These are phyloP conservation scores for Callocephalon fimbriatum DNA, from an alignment of 2,113 vertebrate genomes.

Conservation along the genomic window DNA sequence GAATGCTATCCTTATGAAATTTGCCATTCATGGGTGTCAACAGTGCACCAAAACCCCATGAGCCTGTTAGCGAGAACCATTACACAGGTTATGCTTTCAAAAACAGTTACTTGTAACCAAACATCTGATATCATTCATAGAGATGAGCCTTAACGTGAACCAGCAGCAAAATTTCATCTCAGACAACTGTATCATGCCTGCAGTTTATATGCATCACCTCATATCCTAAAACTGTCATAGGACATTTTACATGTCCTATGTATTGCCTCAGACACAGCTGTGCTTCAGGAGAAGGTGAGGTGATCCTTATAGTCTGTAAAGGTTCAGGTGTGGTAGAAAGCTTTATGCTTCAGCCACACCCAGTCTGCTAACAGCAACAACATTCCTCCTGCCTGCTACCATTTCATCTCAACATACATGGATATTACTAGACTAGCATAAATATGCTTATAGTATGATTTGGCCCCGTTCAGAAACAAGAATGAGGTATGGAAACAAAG, in stretches of 20 bases:
- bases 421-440: background rate
- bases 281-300: background rate
- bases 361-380: background rate
- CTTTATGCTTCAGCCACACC: background rate
- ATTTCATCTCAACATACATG: background rate
- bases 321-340: background rate
- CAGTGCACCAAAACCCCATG: background rate
- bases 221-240: background rate
- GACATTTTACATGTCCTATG: background rate
- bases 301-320: background rate
- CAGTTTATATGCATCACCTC: background rate
- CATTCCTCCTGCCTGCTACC: background rate
- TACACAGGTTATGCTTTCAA: background rate
- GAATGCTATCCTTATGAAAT: background rate
- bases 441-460: background rate
- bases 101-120: background rate
- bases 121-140: background rate
- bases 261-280: background rate
- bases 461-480: background rate
- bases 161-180: background rate
- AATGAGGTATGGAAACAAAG: background rate
- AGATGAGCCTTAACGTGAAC: background rate
- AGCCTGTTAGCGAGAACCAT: background rate
- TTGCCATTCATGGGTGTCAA: accelerated
- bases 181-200: background rate